These are phyloP conservation scores for Dicyrtoma fusca DNA, from an alignment of 2,888 invertebrate genomes.

Conservation along the genomic window DNA sequence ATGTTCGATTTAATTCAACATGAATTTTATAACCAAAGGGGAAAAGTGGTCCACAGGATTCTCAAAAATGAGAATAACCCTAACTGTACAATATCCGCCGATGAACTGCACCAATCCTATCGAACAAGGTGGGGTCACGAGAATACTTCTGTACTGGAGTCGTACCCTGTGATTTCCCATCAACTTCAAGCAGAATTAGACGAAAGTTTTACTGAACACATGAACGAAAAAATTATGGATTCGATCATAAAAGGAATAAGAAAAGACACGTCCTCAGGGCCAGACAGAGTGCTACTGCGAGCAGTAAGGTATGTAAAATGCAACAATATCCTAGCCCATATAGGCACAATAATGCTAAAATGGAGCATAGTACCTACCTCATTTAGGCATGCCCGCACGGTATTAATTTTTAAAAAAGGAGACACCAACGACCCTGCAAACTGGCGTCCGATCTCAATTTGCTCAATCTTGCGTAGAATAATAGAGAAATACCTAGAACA, in stretches of 20 bases:
- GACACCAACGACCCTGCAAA: neutral
- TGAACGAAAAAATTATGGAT: neutral
- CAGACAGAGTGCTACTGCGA: neutral
- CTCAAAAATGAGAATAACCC: neutral
- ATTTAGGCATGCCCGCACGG: neutral
- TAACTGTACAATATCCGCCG: neutral
- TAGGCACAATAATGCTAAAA: constrained; percentile 4
- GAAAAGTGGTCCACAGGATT: neutral
- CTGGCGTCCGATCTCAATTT: constrained; percentile 13
- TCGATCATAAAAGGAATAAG: neutral
- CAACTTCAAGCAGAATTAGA: neutral
- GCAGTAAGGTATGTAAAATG: neutral
- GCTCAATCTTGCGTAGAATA: neutral
- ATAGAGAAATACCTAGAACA: neutral
- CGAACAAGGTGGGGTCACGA: neutral
- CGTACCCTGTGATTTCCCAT: too few relatives aligned
- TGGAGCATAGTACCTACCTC: constrained; percentile 1
- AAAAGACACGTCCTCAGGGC: neutral
- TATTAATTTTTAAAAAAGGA: constrained; percentile 19
- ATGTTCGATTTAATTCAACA: neutral
- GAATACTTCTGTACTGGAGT: neutral
- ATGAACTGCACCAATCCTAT: neutral
- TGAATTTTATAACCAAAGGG: neutral
- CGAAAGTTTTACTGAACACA: neutral
- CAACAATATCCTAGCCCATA: neutral